Evolutionary conservation across 2,888 invertebrate genomes (phyloP).

Genomic region (Hyposoter didymator): DNA sequence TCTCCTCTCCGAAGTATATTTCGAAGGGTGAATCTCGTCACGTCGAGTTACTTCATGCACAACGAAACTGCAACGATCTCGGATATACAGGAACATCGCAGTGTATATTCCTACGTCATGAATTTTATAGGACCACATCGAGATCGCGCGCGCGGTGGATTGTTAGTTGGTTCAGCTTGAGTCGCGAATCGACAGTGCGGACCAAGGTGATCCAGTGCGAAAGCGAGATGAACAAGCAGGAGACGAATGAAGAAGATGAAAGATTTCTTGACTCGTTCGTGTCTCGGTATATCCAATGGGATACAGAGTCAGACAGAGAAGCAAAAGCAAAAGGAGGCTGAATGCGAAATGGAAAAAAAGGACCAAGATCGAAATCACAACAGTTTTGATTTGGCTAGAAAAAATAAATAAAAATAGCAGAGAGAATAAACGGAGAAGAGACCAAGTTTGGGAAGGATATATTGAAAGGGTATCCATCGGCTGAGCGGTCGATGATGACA

Average conservation of each 20-base stretch:
- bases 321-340: not conserved
- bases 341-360: conserved; percentile 32
- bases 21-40: conserved; percentile 3
- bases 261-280: not conserved
- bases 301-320: conserved; percentile 34
- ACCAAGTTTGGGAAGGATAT: conserved; percentile 36
- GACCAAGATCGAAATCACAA: conserved; percentile 28
- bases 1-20: conserved; percentile 23
- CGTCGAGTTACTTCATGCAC: conserved; percentile 41
- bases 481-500: conserved; percentile 60
- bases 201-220: conserved; percentile 78
- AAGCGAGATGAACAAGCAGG: conserved; percentile 63
- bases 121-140: conserved; percentile 54
- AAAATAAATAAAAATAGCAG: conserved; percentile 19
- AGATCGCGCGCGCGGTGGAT: conserved; percentile 35
- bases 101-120: conserved; percentile 15
- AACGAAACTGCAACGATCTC: conserved; percentile 43
- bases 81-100: not conserved
- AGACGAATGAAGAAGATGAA: conserved; percentile 22
- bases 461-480: conserved; percentile 10
- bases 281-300: conserved; percentile 1
- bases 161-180: conserved; percentile 41
- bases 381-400: conserved; percentile 27
- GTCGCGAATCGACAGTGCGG: conserved; percentile 49
- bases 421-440: conserved; percentile 43